These are phyloP conservation scores for Noctua janthe DNA, from an alignment of 2,888 invertebrate genomes.

Conservation along the genomic window DNA sequence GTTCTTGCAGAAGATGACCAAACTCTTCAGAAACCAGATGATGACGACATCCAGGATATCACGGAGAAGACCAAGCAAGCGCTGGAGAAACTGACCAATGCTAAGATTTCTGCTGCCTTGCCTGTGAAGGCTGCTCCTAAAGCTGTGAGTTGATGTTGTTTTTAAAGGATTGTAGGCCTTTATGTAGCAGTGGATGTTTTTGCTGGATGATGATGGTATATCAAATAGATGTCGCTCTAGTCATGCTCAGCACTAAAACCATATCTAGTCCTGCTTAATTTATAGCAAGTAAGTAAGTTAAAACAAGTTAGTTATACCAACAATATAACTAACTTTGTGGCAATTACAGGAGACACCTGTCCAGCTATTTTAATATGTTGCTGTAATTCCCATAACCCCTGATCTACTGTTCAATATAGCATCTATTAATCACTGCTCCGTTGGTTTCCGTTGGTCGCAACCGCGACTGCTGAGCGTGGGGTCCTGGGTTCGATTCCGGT, in stretches of 20 bases:
- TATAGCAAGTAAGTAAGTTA: no score
- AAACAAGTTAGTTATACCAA: background rate
- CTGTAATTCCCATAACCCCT: background rate
- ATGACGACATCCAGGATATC: constrained; percentile 96
- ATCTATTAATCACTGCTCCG: background rate
- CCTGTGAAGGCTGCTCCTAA: constrained; percentile 99
- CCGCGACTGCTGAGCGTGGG: background rate
- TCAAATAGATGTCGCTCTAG: no score
- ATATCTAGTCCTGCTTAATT: no score
- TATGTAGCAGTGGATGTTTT: no score
- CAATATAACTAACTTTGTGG: no score
- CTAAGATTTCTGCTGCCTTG: constrained; percentile 98
- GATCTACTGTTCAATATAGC: background rate
- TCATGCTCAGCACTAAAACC: no score
- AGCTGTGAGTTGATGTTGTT: constrained; percentile 87
- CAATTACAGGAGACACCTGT: background rate
- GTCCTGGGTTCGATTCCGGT: background rate
- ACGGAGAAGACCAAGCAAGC: constrained; percentile 97
- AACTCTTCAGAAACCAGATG: constrained; percentile 96
- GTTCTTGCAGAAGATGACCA: constrained; percentile 97
- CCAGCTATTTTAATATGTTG: background rate
- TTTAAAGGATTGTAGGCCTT: background rate
- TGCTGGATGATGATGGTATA: no score
- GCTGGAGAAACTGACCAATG: constrained; percentile 96
- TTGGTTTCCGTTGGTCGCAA: background rate